These are phyloP conservation scores for Nasalis larvatus DNA, from an alignment of 2,113 vertebrate species.

Conservation along the genomic window DNA sequence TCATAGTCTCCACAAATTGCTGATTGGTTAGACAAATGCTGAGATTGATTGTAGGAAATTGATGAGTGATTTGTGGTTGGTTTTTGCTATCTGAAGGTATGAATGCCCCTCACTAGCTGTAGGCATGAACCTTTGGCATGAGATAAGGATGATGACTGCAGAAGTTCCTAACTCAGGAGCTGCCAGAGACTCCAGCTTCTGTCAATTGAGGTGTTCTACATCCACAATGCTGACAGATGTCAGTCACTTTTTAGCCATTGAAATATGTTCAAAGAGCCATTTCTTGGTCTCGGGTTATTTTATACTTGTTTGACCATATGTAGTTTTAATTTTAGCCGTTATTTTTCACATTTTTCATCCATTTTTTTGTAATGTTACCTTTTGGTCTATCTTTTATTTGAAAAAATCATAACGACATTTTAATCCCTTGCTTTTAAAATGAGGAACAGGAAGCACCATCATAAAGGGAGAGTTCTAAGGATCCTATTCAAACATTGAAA, in stretches of 20 bases:
- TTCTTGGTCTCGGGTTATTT: not conserved
- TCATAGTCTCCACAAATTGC: not conserved
- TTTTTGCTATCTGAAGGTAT: not conserved
- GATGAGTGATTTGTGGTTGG: not conserved
- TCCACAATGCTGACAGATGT: not conserved
- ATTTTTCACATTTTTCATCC: not conserved
- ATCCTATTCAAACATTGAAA: not conserved
- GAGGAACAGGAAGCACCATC: not conserved
- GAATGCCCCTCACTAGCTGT: not conserved
- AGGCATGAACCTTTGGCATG: not conserved
- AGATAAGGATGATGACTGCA: not conserved
- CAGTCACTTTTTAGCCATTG: not conserved
- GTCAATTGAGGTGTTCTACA: not conserved
- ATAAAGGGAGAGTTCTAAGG: not conserved
- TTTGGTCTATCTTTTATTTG: not conserved
- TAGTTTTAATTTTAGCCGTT: conserved; percentile 1
- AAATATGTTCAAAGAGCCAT: not conserved
- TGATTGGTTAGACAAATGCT: not conserved
- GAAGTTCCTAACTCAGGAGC: not conserved
- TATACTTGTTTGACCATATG: not conserved
- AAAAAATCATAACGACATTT: not conserved
- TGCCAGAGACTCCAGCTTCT: not conserved
- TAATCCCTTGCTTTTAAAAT: conserved; percentile 15
- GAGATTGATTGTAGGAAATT: not conserved
- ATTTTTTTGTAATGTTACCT: not conserved